Conservation (phyloP, 35 echinoderm and acorn worm species). For the Acanthaster planci region DNA sequence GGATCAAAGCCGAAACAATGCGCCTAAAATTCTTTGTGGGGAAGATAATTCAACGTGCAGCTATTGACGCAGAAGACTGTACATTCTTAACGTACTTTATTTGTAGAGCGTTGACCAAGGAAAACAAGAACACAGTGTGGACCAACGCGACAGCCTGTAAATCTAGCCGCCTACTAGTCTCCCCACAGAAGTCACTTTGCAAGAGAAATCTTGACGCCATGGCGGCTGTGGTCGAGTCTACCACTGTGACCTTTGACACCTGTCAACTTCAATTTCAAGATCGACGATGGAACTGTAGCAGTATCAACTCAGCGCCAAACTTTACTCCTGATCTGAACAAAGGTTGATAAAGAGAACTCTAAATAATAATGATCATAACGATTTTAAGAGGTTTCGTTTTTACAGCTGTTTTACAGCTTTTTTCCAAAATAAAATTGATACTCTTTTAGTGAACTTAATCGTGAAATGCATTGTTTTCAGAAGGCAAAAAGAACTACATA, state of each 20-base stretch:
- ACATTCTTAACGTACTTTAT: no score
- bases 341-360: neutral
- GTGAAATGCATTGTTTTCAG: no score
- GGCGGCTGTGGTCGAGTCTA: conserved; percentile 20
- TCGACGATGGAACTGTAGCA: conserved; percentile 8
- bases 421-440: no score
- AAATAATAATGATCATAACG: no score
- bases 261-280: conserved; percentile 3
- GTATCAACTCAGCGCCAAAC: neutral
- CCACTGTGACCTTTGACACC: conserved; percentile 3
- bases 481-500: no score
- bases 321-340: neutral
- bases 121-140: neutral
- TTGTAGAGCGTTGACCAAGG: neutral
- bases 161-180: neutral
- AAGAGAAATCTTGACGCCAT: conserved; percentile 16
- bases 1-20: no score
- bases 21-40: no score
- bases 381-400: no score
- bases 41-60: no score
- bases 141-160: neutral
- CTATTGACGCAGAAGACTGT: no score
- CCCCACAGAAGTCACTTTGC: conserved; percentile 18
- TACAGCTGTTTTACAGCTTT: no score
- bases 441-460: no score